These are phyloP conservation scores for Amiota communis DNA, from an alignment of 2,888 invertebrate genomes.

Conservation along the genomic window DNA sequence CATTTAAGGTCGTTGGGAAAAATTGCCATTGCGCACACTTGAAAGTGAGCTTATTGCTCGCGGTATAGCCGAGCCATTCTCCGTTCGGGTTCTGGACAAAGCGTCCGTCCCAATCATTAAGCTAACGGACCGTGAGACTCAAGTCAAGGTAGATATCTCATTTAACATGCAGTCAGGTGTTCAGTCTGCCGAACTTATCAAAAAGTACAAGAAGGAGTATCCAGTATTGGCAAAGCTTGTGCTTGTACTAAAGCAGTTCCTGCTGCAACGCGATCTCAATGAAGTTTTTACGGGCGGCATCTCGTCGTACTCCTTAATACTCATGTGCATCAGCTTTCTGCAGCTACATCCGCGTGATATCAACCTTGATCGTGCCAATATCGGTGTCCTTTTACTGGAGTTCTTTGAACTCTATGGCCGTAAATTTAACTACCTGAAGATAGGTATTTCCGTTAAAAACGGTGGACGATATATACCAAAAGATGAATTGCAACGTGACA, in stretches of 20 bases:
- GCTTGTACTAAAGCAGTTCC: constrained; percentile 98
- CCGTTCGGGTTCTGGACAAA: constrained; percentile 96
- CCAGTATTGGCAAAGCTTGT: constrained; percentile 95
- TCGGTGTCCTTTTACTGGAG: constrained; percentile 95
- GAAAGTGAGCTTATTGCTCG: constrained; percentile 91
- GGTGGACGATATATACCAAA: constrained; percentile 96
- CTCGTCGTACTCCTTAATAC: constrained; percentile 97
- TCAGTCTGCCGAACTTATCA: constrained; percentile 95
- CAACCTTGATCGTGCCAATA: constrained; percentile 81
- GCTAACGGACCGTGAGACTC: constrained; percentile 87
- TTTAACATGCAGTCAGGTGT: constrained; percentile 99
- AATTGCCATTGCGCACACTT: constrained; percentile 90
- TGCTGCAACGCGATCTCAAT: constrained; percentile 97
- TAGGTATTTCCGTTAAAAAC: constrained; percentile 88
- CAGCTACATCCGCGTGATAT: constrained; percentile 91
- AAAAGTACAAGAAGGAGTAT: constrained; percentile 89
- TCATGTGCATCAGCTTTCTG: constrained; percentile 98
- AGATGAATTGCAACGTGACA: constrained; percentile 92
- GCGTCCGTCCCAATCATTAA: constrained; percentile 99
- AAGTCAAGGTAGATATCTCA: constrained; percentile 96
- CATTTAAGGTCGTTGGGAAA: constrained; percentile 82
- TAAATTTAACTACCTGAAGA: constrained; percentile 96
- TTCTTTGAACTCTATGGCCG: constrained; percentile 98
- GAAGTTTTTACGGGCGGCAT: constrained; percentile 99
- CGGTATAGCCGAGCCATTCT: constrained; percentile 90